Evolutionary conservation across 2,113 vertebrate species (phyloP), one percentile per base, ranked within the genome.

Genomic region (Zosterops pallidus): DNA sequence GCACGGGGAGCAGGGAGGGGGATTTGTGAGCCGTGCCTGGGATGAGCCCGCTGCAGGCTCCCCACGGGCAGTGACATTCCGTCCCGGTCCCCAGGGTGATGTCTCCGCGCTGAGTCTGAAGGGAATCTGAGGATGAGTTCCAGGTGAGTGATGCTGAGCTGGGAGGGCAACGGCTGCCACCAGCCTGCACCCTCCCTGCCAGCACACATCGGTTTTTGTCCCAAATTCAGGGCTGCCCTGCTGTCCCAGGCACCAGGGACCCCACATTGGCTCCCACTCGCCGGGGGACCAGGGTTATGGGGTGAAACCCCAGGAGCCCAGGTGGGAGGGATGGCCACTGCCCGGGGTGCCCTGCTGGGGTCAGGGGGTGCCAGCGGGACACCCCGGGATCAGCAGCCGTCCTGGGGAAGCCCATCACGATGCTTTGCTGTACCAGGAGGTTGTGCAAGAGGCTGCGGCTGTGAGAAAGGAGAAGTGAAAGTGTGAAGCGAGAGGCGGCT

Each of bases 381-480:
- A 31, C 28, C 85, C 46, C 72, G 6, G 24, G 28, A 14, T 46
- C 3, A 37, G 24, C 7, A 9, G 37, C 50, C 3, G 8, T 12
- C 28, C 31, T 3, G 31, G 64, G 37, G 81, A 49, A 88, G 86
- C 78, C 84, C 81, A 37, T 59, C 77, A 8, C 23, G 35, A 25
- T 16, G 24, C 67, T 91, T 26, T 11, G 37, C 62, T 24, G 7
- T 20, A 87, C 68, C 8, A 35, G 68, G 72, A 76, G 89, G 33
- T 85, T 94, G 94, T 67, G 86, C 78, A 90, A 93, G 90, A 79
- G n/a, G 46, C 82, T 78, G 87, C 35, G 87, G 94, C 90, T 71
- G 85, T 92, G 95, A 94, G 94, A 96, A 96, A 96, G 75, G 75
- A 91, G 95, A 97, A 95, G 95, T 11, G 92, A 96, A 96, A 97